Evolutionary conservation across 2,113 vertebrate genomes (phyloP), one percentile per base, ranked within the genome.

Genomic region (Phaethornis superciliosus): DNA sequence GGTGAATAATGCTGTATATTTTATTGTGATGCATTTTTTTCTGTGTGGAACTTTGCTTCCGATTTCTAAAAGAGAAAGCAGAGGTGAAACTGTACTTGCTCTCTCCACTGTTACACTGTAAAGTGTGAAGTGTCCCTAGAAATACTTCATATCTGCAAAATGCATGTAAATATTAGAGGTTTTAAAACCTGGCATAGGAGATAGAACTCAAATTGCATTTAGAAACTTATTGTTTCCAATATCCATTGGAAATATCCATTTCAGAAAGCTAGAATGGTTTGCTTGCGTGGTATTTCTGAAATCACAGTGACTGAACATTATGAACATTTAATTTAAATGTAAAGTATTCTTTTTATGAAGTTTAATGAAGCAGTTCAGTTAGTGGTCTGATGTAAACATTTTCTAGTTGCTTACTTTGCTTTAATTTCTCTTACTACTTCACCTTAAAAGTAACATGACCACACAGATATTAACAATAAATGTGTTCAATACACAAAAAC

Each of bases 1-100:
- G 40, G 9, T 2, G 5, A 63, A 20, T 79, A 51, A 49, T 0
- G 28, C 22, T 0, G 2, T 35, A 3, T 63, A 13, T 47, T 20
- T 49, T 47, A 63, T 4, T 47, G 75, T 47, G 49, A 40, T 24
- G 40, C 4, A 1, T 63, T 71, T 87, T 63, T 40, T 55, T n/a
- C n/a, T 35, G 55, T 6, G 22, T 79, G 65, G 44, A 55, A 28
- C n/a, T 77, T 51, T 20, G 22, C 32, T 58, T 67, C 71, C 26
- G 35, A 32, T 72, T 40, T 46, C 15, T 21, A 22, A 46, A 63
- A 27, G 33, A 30, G 44, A n/a, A 19, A 13, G 37, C 1, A 5
- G 46, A 59, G 23, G 37, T 51, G 46, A 37, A 37, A 44, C 63
- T 65, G 14, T 42, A 24, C 16, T 51, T 4, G 3, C 20, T 40